These are phyloP conservation scores for Nemopilema nomurai DNA, from an alignment of 30 jellyfish, hydroid and myxozoan genomes.

Conservation along the genomic window DNA sequence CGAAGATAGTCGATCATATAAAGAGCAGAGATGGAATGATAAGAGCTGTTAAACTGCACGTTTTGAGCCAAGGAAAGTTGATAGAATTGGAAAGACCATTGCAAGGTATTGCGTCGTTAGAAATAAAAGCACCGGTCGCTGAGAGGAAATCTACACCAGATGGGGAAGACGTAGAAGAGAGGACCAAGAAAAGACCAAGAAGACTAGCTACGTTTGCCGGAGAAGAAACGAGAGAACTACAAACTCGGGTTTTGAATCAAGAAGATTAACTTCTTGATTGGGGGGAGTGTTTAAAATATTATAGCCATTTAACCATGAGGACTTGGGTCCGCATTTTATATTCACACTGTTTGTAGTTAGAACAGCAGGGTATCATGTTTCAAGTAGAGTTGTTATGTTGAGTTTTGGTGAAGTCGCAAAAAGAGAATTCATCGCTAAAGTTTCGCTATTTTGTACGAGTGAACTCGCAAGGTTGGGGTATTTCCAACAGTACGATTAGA, in stretches of 20 bases:
- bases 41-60: no score
- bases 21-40: no score
- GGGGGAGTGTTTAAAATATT: constrained; percentile 33
- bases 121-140: no score
- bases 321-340: constrained; percentile 17
- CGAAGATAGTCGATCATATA: no score
- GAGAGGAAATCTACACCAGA: not conserved
- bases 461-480: constrained; percentile 28
- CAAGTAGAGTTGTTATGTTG: not conserved
- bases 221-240: not conserved
- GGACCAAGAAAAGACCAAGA: constrained; percentile 27
- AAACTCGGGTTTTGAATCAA: constrained; percentile 31
- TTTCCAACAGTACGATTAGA: no score
- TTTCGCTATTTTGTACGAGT: constrained; percentile 20
- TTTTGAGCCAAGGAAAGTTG: no score
- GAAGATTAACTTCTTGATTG: constrained; percentile 55
- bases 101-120: no score
- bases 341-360: not conserved
- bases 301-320: not conserved
- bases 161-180: not conserved
- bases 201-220: constrained; percentile 52
- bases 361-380: not conserved
- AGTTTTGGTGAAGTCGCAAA: not conserved
- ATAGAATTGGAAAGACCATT: no score
- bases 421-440: not conserved